Conservation (phyloP, 2,113 vertebrate species). For the Mesembrinibis cayennensis region DNA sequence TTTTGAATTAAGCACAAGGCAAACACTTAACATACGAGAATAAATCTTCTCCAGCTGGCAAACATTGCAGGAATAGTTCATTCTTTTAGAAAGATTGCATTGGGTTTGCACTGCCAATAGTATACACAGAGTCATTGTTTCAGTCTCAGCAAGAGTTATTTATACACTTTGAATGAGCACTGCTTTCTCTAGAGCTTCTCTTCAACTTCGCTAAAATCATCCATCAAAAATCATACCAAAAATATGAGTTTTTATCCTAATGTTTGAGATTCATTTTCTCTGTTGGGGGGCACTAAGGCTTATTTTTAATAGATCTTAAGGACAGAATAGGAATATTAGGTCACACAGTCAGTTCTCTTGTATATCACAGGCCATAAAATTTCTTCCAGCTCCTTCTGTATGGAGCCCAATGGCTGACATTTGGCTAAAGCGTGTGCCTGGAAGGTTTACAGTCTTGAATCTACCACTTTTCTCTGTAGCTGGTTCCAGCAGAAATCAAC, state of each 20-base stretch:
- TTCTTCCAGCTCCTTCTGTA: background rate
- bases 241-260: background rate
- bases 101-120: slow-evolving; percentile 14
- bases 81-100: slow-evolving; percentile 20
- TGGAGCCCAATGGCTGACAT: background rate
- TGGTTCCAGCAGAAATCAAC: slow-evolving; percentile 45
- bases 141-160: slow-evolving; percentile 53
- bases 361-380: background rate
- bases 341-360: background rate
- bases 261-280: background rate
- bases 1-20: slow-evolving; percentile 49
- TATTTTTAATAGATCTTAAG: background rate
- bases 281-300: background rate
- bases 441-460: background rate
- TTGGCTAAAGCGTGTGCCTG: background rate
- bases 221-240: background rate
- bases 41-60: slow-evolving; percentile 50
- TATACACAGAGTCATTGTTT: slow-evolving; percentile 58
- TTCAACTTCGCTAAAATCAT: background rate
- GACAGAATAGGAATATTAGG: background rate
- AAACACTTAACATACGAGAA: background rate
- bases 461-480: background rate
- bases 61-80: slow-evolving; percentile 7
- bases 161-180: slow-evolving; percentile 1
- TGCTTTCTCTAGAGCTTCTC: background rate